Evolutionary conservation across 2,888 invertebrate genomes (phyloP).

Genomic region (Conistra vaccinii): DNA sequence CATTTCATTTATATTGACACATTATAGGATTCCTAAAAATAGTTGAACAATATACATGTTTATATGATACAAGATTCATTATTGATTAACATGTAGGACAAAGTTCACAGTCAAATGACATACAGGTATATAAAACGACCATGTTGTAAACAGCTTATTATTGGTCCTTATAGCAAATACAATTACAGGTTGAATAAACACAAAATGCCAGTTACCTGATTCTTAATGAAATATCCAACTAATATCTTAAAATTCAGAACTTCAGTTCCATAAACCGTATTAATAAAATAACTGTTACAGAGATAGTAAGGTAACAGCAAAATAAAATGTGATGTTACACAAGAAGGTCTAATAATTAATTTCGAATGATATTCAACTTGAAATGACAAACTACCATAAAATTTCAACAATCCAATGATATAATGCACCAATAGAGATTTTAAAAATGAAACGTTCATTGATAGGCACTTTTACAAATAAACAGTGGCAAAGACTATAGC

Average conservation of each 20-base stretch:
- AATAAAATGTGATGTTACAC: slow-evolving; percentile 62
- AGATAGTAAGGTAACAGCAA: slow-evolving; percentile 49
- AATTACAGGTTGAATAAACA: slow-evolving; percentile 72
- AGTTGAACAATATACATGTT: slow-evolving; percentile 88
- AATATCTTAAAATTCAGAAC: slow-evolving; percentile 73
- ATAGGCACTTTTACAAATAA: slow-evolving; percentile 82
- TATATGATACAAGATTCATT: slow-evolving; percentile 88
- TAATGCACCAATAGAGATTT: slow-evolving; percentile 74
- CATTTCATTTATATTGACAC: slow-evolving; percentile 88
- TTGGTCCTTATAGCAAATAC: slow-evolving; percentile 84
- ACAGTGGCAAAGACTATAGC: slow-evolving; percentile 77
- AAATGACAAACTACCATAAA: slow-evolving; percentile 57
- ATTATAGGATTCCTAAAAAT: slow-evolving; percentile 87
- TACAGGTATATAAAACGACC: slow-evolving; percentile 81
- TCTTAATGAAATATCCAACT: slow-evolving; percentile 75
- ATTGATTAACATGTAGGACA: slow-evolving; percentile 78
- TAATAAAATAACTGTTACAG: slow-evolving; percentile 55
- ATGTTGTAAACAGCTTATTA: slow-evolving; percentile 78
- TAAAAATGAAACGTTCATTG: slow-evolving; percentile 68
- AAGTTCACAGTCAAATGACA: slow-evolving; percentile 79
- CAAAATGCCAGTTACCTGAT: slow-evolving; percentile 63
- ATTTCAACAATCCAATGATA: slow-evolving; percentile 63
- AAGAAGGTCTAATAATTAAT: slow-evolving; percentile 48
- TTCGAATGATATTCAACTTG: slow-evolving; percentile 54
- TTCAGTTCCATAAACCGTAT: slow-evolving; percentile 64